Conservation (phyloP, 2,113 vertebrate genomes). For the Orthochromis indermauri region DNA sequence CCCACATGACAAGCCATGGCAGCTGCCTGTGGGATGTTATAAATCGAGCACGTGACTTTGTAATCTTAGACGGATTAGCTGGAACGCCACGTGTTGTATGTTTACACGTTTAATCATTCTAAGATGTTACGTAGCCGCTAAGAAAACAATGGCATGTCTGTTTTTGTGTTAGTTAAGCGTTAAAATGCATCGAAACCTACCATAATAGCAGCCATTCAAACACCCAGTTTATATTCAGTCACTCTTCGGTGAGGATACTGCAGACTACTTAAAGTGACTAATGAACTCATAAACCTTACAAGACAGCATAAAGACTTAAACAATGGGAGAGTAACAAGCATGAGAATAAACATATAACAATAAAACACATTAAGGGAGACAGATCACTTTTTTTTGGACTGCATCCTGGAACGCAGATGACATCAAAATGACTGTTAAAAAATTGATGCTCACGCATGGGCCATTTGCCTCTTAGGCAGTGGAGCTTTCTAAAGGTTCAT, state of each 20-base stretch:
- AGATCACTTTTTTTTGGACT: not conserved
- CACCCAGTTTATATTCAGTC: not conserved
- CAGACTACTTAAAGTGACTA: not conserved
- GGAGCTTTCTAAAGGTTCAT: not conserved
- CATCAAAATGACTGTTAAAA: not conserved
- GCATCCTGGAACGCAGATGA: not conserved
- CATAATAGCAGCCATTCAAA: not conserved
- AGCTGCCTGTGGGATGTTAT: constrained; percentile 24
- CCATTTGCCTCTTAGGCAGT: not conserved
- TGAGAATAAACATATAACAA: not conserved
- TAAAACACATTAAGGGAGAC: not conserved
- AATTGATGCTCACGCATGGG: not conserved
- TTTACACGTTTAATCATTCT: constrained; percentile 19
- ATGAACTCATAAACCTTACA: not conserved
- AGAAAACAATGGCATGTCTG: not conserved
- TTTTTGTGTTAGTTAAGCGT: not conserved
- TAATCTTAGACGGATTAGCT: constrained; percentile 29
- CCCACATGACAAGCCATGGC: not conserved
- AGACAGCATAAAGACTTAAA: not conserved
- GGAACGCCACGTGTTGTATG: not conserved
- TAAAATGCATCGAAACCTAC: not conserved
- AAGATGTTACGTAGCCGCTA: not conserved
- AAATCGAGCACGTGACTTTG: constrained; percentile 30
- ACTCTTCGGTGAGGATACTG: not conserved
- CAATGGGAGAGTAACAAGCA: not conserved